phyloP scores from a whole-genome alignment of 2,113 vertebrate species.

The human (Homo sapiens) region GRCh38 chr1:180437501-180438000 shows the following conservation, averaged over 20 bases:
- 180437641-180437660: not conserved
- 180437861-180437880: not conserved
- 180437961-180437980: too few relatives aligned
- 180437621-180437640: not conserved
- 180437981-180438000: too few relatives aligned
- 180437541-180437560: not conserved
- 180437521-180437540: too few relatives aligned
- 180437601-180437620: not conserved
- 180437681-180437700: not conserved
- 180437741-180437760: not conserved
- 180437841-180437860: not conserved
- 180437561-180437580: not conserved
- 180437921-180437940: not conserved
- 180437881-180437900: not conserved
- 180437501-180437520: too few relatives aligned
- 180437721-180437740: not conserved
- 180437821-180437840: not conserved
- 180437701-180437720: not conserved
- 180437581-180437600: not conserved
- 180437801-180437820: not conserved
- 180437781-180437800: not conserved
- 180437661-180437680: not conserved
- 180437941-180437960: too few relatives aligned
- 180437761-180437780: not conserved
- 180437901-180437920: not conserved